Evolutionary conservation across 2,888 invertebrate species (phyloP).

Genomic region (Athripsodes cinereus): DNA sequence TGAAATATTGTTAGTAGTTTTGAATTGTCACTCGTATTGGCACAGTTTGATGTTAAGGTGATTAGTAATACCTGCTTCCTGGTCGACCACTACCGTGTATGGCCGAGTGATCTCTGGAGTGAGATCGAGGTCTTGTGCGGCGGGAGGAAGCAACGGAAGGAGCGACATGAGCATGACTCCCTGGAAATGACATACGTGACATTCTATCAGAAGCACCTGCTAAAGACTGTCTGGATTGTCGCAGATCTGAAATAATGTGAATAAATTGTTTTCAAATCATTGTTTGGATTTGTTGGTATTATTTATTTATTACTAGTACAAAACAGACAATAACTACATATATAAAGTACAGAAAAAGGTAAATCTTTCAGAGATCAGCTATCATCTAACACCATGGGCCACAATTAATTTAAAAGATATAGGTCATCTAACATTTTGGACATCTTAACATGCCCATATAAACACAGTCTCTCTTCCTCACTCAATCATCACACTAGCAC

Average conservation of each 20-base stretch:
- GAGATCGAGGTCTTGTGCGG: conserved; percentile 69
- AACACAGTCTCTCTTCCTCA: no score
- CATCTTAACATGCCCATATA: no score
- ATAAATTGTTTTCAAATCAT: no score
- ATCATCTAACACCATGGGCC: no score
- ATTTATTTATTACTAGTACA: no score
- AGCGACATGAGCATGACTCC: conserved; percentile 55
- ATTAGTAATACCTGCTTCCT: conserved; percentile 60
- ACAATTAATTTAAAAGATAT: no score
- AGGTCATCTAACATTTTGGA: neutral
- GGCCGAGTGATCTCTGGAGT: conserved; percentile 58
- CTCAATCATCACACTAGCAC: no score
- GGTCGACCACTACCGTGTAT: conserved; percentile 55
- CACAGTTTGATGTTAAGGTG: conserved; percentile 11
- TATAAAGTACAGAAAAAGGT: no score
- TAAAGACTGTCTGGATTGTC: conserved; percentile 80
- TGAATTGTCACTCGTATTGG: conserved; percentile 9
- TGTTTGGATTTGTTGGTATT: no score
- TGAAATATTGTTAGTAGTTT: conserved; percentile 8
- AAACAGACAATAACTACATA: no score
- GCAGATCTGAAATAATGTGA: conserved; percentile 55
- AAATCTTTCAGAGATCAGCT: no score
- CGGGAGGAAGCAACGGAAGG: conserved; percentile 49
- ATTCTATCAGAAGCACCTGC: conserved; percentile 77
- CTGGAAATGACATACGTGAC: conserved; percentile 67